Base-by-base conservation (phyloP, 2,797 vertebrate species). In the Gambelia wislizenii region DNA sequence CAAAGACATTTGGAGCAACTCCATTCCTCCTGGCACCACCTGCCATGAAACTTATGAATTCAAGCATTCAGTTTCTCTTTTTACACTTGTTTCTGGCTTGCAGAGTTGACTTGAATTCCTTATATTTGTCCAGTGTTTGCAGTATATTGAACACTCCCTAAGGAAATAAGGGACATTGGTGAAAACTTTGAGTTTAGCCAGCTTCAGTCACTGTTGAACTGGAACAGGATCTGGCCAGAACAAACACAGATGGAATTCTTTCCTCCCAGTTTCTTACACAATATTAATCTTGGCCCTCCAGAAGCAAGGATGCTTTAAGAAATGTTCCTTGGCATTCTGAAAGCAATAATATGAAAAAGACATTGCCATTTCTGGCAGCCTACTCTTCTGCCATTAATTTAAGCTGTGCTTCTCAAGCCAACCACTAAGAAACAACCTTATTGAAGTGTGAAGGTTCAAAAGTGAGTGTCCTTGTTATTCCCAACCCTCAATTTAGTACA, bases 1-100 rank as follows among this genome's bases (percentile, higher is more conserved):
- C 89, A 89, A 86, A 86, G 85, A 47, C 49, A 56, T 89, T 76
- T 89, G 54, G 72, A 83, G 33, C 56, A 76, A 76, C 30, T 69
- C 36, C 36, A 61, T 86, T 76, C 59, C 30, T 89, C 78, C 36
- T 86, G 69, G 84, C 84, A 89, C 39, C 8, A 75, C 47, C 84
- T 82, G 64, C 72, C 59, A 76, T 4, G 78, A 86, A 89, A 67
- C 59, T 79, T 56, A 39, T 27, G 59, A 64, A 75, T n/a, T 83
- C 70, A 86, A 79, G 84, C 47, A 52, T 86, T 83, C 36, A 69
- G 39, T 83, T 69, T 79, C 8, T 12, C 59, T 64, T 81, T 85
- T 75, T 36, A 76, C 59, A 64, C n/a, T 33, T 42, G 3, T 81
- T 52, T 20, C 33, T 80, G 69, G 39, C 25, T 82, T 86, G 69